These are phyloP conservation scores for Oryzias sinensis DNA, from an alignment of 2,797 vertebrate species.

Conservation along the genomic window DNA sequence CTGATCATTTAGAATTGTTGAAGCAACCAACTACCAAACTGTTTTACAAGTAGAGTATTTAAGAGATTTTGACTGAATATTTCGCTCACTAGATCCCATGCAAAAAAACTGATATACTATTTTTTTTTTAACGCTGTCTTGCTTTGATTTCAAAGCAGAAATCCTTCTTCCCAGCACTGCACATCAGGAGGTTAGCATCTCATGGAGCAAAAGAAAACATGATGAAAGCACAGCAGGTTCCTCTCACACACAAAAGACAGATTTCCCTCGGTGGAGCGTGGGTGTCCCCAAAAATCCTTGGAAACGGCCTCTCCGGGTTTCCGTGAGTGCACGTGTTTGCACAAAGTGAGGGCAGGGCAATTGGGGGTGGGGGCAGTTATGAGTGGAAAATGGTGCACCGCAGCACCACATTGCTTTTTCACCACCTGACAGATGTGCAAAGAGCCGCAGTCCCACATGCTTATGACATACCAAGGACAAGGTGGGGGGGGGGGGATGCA, in stretches of 20 bases:
- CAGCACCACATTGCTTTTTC: conserved; percentile 36
- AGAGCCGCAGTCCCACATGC: conserved; percentile 56
- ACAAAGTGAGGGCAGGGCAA: conserved; percentile 41
- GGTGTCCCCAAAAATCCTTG: conserved; percentile 50
- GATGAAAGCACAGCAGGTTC: conserved; percentile 48
- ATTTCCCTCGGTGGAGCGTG: conserved; percentile 57
- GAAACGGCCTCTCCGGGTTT: conserved; percentile 51
- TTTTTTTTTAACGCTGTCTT: neutral
- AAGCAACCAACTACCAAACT: neutral
- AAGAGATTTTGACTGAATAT: neutral
- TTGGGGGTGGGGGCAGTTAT: conserved; percentile 56
- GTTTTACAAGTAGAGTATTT: neutral
- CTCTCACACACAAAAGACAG: conserved; percentile 57
- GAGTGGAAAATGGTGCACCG: conserved; percentile 51
- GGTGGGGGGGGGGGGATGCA: conserved; percentile 15
- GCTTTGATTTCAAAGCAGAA: neutral
- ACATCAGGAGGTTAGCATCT: conserved; percentile 10
- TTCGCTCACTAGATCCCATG: neutral
- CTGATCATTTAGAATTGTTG: neutral
- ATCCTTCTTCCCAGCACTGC: neutral
- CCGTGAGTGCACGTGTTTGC: conserved; percentile 11
- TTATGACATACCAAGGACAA: conserved; percentile 54
- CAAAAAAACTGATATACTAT: neutral
- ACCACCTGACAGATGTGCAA: conserved; percentile 64
- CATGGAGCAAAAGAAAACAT: conserved; percentile 14